Conservation (phyloP, 1,140 invertebrate genomes). For the Panulirus ornatus region DNA sequence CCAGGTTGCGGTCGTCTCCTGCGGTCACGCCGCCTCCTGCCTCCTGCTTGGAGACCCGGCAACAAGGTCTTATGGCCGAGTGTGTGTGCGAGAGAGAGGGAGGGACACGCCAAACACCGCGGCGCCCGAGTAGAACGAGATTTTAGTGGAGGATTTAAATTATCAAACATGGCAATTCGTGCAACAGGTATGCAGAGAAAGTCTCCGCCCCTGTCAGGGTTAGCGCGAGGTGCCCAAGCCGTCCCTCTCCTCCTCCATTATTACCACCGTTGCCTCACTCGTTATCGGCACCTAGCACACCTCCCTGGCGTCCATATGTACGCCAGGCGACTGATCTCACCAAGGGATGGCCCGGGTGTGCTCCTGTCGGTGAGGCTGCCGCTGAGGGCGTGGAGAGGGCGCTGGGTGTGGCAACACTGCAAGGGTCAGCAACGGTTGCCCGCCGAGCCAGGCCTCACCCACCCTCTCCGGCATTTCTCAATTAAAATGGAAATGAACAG, state of each 20-base stretch:
- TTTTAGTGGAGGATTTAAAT: neutral
- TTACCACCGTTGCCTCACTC: neutral
- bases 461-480: constrained; percentile 19
- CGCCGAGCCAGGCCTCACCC: neutral
- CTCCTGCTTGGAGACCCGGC: too few relatives aligned
- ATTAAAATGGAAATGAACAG: constrained; percentile 38
- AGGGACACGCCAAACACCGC: neutral
- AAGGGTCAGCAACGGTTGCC: neutral
- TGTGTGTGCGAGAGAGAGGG: neutral
- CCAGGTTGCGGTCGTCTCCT: neutral
- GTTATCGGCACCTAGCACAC: neutral
- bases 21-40: neutral
- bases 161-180: constrained; percentile 26
- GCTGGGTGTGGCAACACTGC: neutral
- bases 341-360: neutral
- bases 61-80: neutral
- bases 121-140: neutral
- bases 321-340: too few relatives aligned
- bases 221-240: neutral
- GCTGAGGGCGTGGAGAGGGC: neutral
- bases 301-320: neutral
- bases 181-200: constrained; percentile 39
- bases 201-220: constrained; percentile 21
- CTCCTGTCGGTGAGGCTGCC: neutral
- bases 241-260: neutral